A percentile compares a stretch with the other conserved stretches of the same genome.
Evolutionary conservation across 2,888 invertebrate genomes (phyloP).

Genomic region (Drosophila sordidula): DNA sequence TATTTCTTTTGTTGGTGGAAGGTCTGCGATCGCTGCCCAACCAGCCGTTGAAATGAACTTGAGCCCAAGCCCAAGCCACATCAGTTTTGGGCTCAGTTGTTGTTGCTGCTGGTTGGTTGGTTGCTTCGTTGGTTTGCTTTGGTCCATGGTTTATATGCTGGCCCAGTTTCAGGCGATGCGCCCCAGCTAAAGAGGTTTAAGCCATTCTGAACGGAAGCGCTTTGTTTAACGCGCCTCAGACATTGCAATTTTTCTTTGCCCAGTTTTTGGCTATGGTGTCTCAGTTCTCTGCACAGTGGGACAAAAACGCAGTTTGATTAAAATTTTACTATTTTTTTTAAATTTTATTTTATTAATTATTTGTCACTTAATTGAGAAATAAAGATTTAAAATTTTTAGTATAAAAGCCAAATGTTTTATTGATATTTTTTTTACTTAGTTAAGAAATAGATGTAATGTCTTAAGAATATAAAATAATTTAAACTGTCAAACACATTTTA

Average conservation of each 20-base stretch:
- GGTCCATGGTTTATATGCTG: slow-evolving; percentile 67
- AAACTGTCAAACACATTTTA: no score
- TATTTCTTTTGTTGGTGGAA: slow-evolving; percentile 46
- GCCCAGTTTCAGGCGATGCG: slow-evolving; percentile 59
- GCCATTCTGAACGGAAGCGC: slow-evolving; percentile 70
- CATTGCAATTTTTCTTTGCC: slow-evolving; percentile 49
- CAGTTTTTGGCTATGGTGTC: slow-evolving; percentile 20
- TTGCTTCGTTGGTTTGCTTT: slow-evolving; percentile 31
- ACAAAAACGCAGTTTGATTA: no score
- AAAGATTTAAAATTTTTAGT: no score
- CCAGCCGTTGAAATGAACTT: slow-evolving; percentile 80
- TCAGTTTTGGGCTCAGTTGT: slow-evolving; percentile 6
- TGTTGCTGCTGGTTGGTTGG: slow-evolving; percentile 20
- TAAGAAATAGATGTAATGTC: no score
- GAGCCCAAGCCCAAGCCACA: slow-evolving; percentile 51
- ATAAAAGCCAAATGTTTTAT: no score
- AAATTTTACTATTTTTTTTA: not conserved
- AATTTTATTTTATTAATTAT: no score
- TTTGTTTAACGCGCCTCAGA: slow-evolving; percentile 71
- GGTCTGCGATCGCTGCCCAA: slow-evolving; percentile 65
- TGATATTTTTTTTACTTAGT: no score
- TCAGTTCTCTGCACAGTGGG: slow-evolving; percentile 12
- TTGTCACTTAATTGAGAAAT: no score
- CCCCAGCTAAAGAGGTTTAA: slow-evolving; percentile 37
- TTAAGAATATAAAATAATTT: no score